Base-by-base conservation (phyloP, 2,888 invertebrate species). In the Helicoverpa assulta region DNA sequence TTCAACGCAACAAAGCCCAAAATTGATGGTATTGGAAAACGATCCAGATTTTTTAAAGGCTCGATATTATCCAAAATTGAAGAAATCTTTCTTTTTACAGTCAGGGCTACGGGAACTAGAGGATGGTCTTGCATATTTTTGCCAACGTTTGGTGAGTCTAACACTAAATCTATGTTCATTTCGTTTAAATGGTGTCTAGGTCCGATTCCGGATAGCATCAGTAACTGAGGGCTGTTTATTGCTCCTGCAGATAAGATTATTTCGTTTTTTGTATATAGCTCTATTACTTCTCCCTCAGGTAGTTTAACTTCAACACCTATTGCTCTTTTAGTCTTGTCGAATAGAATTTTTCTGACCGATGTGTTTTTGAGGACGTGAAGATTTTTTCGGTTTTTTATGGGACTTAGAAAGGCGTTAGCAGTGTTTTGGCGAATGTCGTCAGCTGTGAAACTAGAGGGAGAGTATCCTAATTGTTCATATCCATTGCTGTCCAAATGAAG, bases 201-300 rank as follows among this genome's bases (percentile, higher is more conserved):
- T 10, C 93, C 93, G 21, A 93, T 84, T 2, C 93, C 93, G 3
- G 93, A 93, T 7, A 91, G 67, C 92, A 93, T 92, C 8, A 93
- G 72, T 8, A 93, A 53, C 61, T 92, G 87, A 0, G 93, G 93
- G 58, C 86, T 89, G 51, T 87, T 91, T 1, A 92, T 76, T 16
- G 89, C 79, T 3, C 93, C 93, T 10, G 92, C 90, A 16, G 92
- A 92, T 59, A 93, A 40, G 29, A 93, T 85, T 0, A 92, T 82
- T 85, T 93, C 93, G 63, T 86, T 88, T 1, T 21, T 82, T 16
- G 88, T 86, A 6, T 57, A 76, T 0, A 91, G 12, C 5, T 50
- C 79, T 33, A 85, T 75, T 12, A 85, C 50, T 33, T 72, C 59
- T 14, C 82, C 82, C 60, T 74, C 77, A 5, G 80, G 55, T 51